Evolutionary conservation across 2,113 vertebrate species (phyloP), one percentile per base, ranked within the genome.

Genomic region (Climacteris rufus): DNA sequence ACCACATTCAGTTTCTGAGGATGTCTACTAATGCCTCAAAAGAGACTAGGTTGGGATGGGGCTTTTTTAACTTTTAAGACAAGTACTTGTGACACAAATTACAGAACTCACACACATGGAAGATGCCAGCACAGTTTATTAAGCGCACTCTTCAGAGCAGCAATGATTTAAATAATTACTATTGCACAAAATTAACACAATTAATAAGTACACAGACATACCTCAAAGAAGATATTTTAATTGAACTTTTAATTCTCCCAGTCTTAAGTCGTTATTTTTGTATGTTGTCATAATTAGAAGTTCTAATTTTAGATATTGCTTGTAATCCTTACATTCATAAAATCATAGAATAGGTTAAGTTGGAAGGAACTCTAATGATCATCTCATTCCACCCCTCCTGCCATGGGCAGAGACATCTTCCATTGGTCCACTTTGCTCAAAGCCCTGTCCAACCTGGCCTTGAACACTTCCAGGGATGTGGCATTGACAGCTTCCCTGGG

Each of bases 91-190:
- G 22, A 63, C 60, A 65, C 15, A 89, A 82, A 81, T 79, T 68
- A 87, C 14, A 84, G 42, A 87, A 79, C 16, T 92, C 61, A 21
- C 1, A 1, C 21, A 76, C 2, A 5, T 10, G 20, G n/a, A 80
- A 89, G 12, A 65, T 10, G 22, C 13, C 70, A 83, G 15, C 40
- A 76, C 11, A 64, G 28, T 70, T 40, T 64, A 71, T 77, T 53
- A 85, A 76, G 20, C 23, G 20, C 25, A 53, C 20, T 61, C 45
- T 70, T 86, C 42, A 77, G 37, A 53, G 33, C 18, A 14, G 40
- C 37, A 80, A 39, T 44, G 4, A 96, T 94, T 94, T 88, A 90
- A 94, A 49, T 83, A 95, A 94, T 72, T 83, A 61, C 65, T 50
- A 35, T 8, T 74, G 40, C 63, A 70, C 42, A 90, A 93, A 94